Base-by-base conservation (phyloP, 2,113 vertebrate genomes). In the Henicopernis longicauda region DNA sequence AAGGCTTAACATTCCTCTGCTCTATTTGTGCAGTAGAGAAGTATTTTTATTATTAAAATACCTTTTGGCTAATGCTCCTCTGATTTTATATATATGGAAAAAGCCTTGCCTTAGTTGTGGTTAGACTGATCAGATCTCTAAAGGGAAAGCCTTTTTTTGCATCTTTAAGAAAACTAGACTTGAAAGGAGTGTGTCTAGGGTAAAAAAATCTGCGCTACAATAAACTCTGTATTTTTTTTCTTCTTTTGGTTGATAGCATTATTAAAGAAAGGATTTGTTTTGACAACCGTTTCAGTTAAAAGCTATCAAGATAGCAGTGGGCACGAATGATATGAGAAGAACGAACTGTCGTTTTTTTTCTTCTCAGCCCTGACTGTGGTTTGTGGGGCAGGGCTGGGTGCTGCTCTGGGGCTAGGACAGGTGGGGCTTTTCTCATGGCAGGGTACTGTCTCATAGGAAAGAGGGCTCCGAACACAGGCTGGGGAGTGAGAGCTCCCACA, bases 201-300 rank as follows among this genome's bases (percentile, higher is more conserved):
- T 80, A 45, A 80, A 89, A 76, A 69, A 76, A 42, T 42, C 50
- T 93, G 70, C 80, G 78, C 72, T 81, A 57, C 63, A 84, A 84
- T 92, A 81, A 97, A 89, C 25, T 81, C 6, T 79, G 4, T 90
- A 17, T 42, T 82, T 83, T 71, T 62, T 73, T 70, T 47, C 58
- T 83, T 66, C 42, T 55, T 81, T 91, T 49, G 13, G 14, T 67
- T 71, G 25, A 63, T 44, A 57, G 40, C 49, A 54, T 82, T 82
- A 89, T 93, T 93, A 84, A 92, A 90, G 73, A 87, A 90, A 59
- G n/a, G 36, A 65, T 94, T 95, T 93, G 14, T 93, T 90, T 92
- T 72, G 78, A 87, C 40, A 70, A 4, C 45, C 0, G 0, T 85
- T 82, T 70, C 45, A 38, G n/a, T 66, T 88, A 40, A 82, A 58